These are phyloP conservation scores for Phataginus tricuspis DNA, from an alignment of 2,797 vertebrate genomes.

Conservation along the genomic window DNA sequence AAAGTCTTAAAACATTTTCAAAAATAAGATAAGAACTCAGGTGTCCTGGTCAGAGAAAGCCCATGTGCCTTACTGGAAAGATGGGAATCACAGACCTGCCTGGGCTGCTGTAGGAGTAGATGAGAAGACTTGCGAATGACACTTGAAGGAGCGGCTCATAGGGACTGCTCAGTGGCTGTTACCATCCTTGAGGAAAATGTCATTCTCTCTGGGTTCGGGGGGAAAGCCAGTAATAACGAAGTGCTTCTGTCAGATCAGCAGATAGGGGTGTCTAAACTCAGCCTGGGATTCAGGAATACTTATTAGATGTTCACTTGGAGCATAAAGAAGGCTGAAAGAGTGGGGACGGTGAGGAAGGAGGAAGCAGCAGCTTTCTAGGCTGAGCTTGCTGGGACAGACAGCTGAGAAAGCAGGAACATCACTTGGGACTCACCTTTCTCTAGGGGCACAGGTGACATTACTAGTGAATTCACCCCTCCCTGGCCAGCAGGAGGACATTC, in stretches of 20 bases:
- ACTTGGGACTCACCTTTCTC: neutral
- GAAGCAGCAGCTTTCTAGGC: neutral
- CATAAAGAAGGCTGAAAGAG: too few relatives aligned
- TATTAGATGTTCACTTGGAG: neutral
- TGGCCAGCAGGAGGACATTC: neutral
- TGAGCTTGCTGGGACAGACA: neutral
- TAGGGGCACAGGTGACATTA: neutral
- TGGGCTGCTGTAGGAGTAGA: neutral
- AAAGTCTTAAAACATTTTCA: neutral
- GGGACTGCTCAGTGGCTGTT: rapidly evolving
- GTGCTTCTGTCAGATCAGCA: neutral
- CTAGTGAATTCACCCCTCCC: neutral
- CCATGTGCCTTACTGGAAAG: neutral
- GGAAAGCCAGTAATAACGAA: neutral
- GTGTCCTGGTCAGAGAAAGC: neutral
- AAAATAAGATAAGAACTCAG: neutral
- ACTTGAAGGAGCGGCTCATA: neutral
- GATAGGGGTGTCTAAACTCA: neutral
- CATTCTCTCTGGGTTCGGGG: neutral
- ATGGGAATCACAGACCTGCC: neutral
- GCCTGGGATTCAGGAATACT: neutral
- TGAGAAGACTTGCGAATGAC: neutral
- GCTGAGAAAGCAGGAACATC: neutral
- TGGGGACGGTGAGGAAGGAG: neutral
- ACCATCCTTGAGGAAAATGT: neutral